phyloP scores from a whole-genome alignment of 2,113 vertebrate species.

The Cnemophilus loriae region DNA sequence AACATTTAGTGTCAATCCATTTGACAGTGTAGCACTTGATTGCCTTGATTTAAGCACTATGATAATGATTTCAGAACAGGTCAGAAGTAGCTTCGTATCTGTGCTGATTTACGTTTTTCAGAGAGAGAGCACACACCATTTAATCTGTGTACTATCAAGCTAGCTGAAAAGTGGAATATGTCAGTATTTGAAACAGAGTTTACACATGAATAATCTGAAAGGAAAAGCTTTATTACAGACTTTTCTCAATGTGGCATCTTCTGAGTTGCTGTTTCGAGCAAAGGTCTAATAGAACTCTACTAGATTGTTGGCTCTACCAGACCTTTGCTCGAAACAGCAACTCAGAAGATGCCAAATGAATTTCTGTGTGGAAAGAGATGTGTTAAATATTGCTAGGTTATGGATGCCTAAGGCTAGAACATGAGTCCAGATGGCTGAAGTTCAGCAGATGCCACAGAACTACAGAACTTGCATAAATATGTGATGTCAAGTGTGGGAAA shows the following conservation, averaged over 20 bases:
- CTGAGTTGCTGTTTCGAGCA: not conserved
- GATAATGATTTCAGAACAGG: not conserved
- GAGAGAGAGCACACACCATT: not conserved
- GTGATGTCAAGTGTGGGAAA: not conserved
- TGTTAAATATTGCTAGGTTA: conserved; percentile 22
- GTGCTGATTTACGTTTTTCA: not conserved
- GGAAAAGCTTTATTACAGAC: not conserved
- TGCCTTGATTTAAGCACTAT: not conserved
- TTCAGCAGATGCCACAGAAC: conserved; percentile 29
- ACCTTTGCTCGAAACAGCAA: not conserved
- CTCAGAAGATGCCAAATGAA: not conserved
- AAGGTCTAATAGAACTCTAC: not conserved
- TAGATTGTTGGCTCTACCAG: not conserved
- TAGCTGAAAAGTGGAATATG: not conserved
- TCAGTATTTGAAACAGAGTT: not conserved
- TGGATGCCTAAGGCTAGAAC: conserved; percentile 19
- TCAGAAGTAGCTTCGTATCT: not conserved
- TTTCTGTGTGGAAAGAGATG: conserved; percentile 3
- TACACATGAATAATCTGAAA: not conserved
- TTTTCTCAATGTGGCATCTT: not conserved
- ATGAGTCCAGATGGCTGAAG: conserved; percentile 1
- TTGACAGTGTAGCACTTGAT: not conserved
- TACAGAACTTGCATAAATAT: conserved; percentile 29
- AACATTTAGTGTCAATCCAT: not conserved
- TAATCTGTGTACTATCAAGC: not conserved